Conservation (phyloP, 2,888 invertebrate species). For the Agrotis exclamationis region DNA sequence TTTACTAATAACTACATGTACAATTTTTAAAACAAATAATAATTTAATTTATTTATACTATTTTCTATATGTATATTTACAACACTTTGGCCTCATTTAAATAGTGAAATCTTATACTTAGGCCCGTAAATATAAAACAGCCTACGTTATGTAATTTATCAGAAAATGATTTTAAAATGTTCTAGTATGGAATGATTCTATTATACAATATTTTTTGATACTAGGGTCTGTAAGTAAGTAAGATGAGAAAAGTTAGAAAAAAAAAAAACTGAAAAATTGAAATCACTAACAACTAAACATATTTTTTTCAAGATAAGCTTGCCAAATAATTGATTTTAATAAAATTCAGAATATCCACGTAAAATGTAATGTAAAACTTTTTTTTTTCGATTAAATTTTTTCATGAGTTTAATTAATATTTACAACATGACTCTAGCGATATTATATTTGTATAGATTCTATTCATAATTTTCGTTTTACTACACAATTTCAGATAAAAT, state of each 20-base stretch:
- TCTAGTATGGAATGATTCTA: constrained; percentile 66
- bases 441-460: constrained; percentile 20
- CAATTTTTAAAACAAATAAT: constrained; percentile 37
- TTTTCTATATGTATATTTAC: constrained; percentile 62
- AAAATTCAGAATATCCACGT: background rate
- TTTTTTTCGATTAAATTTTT: constrained; percentile 15
- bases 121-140: constrained; percentile 63
- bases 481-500: constrained; percentile 28
- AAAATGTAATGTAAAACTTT: background rate
- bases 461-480: constrained; percentile 38
- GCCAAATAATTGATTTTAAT: background rate
- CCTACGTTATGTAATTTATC: constrained; percentile 48
- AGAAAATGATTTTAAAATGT: constrained; percentile 55
- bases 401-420: constrained; percentile 50
- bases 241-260: background rate
- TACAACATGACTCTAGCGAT: constrained; percentile 44
- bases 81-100: constrained; percentile 68
- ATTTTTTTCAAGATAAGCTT: background rate
- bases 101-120: constrained; percentile 61
- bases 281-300: background rate
- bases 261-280: background rate
- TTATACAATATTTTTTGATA: constrained; percentile 31
- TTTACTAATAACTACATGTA: constrained; percentile 35
- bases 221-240: background rate
- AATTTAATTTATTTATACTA: constrained; percentile 46